These are phyloP conservation scores for Pyrgilauda ruficollis DNA, from an alignment of 2,113 vertebrate species.

Conservation along the genomic window DNA sequence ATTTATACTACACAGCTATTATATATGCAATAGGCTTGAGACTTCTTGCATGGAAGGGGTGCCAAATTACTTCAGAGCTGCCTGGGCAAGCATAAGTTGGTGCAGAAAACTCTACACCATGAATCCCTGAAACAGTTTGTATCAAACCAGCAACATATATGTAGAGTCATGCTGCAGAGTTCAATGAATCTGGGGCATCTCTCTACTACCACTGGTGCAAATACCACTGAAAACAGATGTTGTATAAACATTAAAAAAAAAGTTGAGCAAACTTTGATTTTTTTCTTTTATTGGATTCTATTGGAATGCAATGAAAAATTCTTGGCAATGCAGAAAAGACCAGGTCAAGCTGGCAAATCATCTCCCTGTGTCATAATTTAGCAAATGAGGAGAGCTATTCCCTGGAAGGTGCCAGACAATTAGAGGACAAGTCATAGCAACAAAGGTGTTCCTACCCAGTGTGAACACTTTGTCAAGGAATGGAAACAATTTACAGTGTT, in stretches of 20 bases:
- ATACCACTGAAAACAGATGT: not conserved
- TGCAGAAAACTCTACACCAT: not conserved
- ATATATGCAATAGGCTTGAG: not conserved
- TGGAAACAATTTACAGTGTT: slow-evolving; percentile 62
- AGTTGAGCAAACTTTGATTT: not conserved
- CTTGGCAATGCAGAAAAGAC: not conserved
- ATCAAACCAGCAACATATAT: not conserved
- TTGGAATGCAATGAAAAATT: not conserved
- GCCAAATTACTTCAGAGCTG: not conserved
- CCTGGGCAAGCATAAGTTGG: not conserved
- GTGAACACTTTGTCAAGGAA: slow-evolving; percentile 43
- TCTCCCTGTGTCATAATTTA: not conserved
- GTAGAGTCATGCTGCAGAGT: not conserved
- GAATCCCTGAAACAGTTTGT: not conserved
- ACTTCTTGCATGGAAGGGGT: not conserved
- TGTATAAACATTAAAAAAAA: not conserved
- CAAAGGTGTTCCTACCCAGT: not conserved
- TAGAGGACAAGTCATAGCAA: slow-evolving; percentile 24
- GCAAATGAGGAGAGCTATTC: not conserved
- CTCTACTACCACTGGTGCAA: not conserved
- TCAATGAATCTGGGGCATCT: not conserved
- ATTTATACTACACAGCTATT: not conserved
- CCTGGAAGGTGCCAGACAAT: slow-evolving; percentile 8
- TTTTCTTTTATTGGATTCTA: not conserved
- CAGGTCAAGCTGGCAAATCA: not conserved